A percentile compares a stretch with the other conserved stretches of the same genome.
These are phyloP conservation scores for Bombus soroeensis DNA, from an alignment of 1,140 invertebrate genomes.

Conservation along the genomic window DNA sequence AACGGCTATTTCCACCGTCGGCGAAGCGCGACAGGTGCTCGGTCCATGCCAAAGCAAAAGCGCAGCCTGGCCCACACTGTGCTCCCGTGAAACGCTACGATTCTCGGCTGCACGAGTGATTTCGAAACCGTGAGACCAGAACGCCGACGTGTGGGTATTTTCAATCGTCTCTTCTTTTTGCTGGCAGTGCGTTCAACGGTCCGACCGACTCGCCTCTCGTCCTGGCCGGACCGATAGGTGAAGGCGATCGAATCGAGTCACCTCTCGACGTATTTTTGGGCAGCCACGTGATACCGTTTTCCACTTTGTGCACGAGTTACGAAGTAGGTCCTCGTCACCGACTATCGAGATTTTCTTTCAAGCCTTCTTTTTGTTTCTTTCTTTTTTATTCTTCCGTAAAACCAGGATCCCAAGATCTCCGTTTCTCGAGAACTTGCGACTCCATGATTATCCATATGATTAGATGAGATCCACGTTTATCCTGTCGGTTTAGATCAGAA, in stretches of 20 bases:
- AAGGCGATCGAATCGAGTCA: slow-evolving; percentile 55
- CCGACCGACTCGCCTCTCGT: slow-evolving; percentile 37
- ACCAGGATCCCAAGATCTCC: not conserved
- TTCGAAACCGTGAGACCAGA: slow-evolving; percentile 56
- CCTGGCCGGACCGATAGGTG: slow-evolving; percentile 64
- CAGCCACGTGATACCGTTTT: slow-evolving; percentile 44
- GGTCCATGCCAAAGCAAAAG: slow-evolving; percentile 48
- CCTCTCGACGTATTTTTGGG: slow-evolving; percentile 59
- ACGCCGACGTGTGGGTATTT: slow-evolving; percentile 60
- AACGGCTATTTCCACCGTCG: slow-evolving; percentile 64
- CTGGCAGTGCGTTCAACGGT: slow-evolving; percentile 37
- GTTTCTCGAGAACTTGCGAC: not conserved
- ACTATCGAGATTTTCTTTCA: not conserved
- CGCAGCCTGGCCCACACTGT: not conserved
- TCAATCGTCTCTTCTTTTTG: slow-evolving; percentile 61
- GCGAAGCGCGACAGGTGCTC: slow-evolving; percentile 64
- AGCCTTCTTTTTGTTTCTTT: not conserved
- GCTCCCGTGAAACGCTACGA: slow-evolving; percentile 44
- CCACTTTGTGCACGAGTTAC: slow-evolving; percentile 1
- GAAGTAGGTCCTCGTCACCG: not conserved
- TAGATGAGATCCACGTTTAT: not conserved
- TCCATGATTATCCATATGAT: not conserved
- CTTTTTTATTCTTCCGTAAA: not conserved
- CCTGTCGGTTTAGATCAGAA: not conserved
- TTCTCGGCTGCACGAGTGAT: slow-evolving; percentile 45